phyloP scores from a whole-genome alignment of 2,797 vertebrate species.

The Platalea minor region DNA sequence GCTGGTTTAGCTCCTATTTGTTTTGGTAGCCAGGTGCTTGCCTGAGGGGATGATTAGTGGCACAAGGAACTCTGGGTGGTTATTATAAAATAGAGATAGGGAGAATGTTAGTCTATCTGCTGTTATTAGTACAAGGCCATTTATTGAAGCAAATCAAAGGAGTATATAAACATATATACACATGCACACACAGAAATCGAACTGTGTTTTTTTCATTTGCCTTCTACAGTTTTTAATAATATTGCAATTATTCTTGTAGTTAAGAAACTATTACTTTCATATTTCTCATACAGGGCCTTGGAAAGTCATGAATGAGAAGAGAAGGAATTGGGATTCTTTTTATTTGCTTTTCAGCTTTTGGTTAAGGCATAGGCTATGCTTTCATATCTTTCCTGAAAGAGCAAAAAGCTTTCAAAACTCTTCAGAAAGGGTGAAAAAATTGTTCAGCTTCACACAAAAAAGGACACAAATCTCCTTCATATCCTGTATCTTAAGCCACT shows the following conservation, averaged over 20 bases:
- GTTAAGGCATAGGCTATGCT: background rate
- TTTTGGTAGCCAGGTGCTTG: background rate
- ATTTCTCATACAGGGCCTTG: background rate
- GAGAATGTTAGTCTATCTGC: background rate
- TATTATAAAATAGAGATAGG: background rate
- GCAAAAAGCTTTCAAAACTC: background rate
- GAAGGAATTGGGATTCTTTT: background rate
- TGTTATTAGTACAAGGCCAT: background rate
- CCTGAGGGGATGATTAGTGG: background rate
- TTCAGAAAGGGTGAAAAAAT: background rate
- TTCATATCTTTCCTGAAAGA: background rate
- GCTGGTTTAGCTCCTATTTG: background rate
- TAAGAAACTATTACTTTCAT: background rate
- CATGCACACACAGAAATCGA: background rate
- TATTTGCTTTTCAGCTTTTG: conserved; percentile 26
- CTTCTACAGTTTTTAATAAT: background rate
- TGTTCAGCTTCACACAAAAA: background rate
- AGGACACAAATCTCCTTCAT: background rate
- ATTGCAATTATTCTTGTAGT: background rate
- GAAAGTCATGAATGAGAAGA: background rate
- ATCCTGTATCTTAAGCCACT: background rate
- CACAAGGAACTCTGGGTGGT: background rate
- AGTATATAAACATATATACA: background rate
- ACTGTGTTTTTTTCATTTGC: background rate
- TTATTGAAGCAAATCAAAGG: background rate